Evolutionary conservation across 2,113 vertebrate species (phyloP).

Genomic region (Pandion haliaetus): DNA sequence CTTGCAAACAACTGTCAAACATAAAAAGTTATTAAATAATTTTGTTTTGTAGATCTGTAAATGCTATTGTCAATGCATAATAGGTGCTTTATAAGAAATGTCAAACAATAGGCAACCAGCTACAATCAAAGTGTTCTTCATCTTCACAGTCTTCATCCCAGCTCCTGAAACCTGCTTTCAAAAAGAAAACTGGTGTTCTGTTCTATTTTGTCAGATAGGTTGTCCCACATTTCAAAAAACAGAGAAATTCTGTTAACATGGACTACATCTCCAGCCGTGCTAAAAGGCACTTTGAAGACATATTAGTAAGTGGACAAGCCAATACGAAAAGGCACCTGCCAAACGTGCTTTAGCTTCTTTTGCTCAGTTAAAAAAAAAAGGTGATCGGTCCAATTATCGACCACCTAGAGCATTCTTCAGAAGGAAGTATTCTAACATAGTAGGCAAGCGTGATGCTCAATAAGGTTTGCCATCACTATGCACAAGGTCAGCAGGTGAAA

Average conservation of each 20-base stretch:
- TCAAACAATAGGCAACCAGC: not conserved
- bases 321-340: not conserved
- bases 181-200: not conserved
- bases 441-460: not conserved
- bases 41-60: not conserved
- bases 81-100: not conserved
- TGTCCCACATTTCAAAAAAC: not conserved
- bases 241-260: not conserved
- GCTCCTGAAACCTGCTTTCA: not conserved
- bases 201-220: not conserved
- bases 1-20: not conserved
- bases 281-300: conserved; percentile 7
- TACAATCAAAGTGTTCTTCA: not conserved
- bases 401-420: not conserved
- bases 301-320: not conserved
- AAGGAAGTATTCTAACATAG: not conserved
- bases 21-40: not conserved
- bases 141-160: not conserved
- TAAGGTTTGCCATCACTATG: not conserved
- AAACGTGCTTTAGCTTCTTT: not conserved
- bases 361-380: not conserved
- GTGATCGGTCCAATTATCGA: not conserved
- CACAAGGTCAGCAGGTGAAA: not conserved
- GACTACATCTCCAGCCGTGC: not conserved
- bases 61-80: not conserved